Base-by-base conservation (phyloP, 2,113 vertebrate genomes). In the Arvicanthis niloticus region DNA sequence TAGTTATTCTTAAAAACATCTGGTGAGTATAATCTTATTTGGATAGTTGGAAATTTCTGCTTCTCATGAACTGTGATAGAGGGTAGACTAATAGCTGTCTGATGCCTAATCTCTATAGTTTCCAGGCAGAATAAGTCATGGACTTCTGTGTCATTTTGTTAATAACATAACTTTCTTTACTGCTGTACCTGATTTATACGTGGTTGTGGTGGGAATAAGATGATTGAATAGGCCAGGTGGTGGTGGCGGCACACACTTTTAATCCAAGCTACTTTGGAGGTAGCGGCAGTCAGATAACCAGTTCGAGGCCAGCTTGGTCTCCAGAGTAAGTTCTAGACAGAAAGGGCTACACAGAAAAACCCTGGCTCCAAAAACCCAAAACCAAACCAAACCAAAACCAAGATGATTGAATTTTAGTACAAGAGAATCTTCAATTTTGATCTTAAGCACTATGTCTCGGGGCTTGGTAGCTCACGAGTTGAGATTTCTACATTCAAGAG, bases 21-120 rank as follows among this genome's bases (percentile, higher is more conserved):
- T 92, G 22, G 75, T 72, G 31, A 60, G 45, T 91, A 84, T 94
- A 84, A 93, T 21, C 93, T 92, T 60, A 92, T 40, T 92, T 95
- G 70, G 85, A 56, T 93, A 80, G 82, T 58, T 94, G 24, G 0
- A 89, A 8, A 91, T 96, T 56, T 37, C 91, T 10, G 5, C 15
- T 42, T 78, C 37, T 53, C 42, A 60, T 90, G 42, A 42, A 89
- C 13, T 24, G 22, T 93, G 72, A 48, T 48, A 91, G 65, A 91
- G 67, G 53, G 92, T 53, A 42, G 82, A 72, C 13, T n/a, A 84
- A 51, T 15, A 89, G 92, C 11, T 92, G 15, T 96, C 37, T 72
- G 75, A 68, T 89, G 84, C 51, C 21, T 40, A 3, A 77, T 89
- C 37, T 26, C 60, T 95, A 1, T 1, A 72, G 0, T 77, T 87